Evolutionary conservation across 2,113 vertebrate species (phyloP), one percentile per base, ranked within the genome.

Genomic region (Scomber japonicus): DNA sequence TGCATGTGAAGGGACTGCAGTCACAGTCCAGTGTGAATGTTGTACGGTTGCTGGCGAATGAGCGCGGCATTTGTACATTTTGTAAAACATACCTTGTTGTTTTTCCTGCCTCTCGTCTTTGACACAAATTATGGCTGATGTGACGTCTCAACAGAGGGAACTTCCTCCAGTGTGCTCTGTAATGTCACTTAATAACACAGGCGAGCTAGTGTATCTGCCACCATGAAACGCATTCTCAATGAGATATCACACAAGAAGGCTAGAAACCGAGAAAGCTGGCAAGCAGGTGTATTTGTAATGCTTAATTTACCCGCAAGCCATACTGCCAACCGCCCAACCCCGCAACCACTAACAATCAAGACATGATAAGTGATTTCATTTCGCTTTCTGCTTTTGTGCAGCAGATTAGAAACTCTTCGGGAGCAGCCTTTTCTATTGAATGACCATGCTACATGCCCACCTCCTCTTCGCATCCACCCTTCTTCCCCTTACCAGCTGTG

Each of bases 401-500:
- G 67, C 66, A 49, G 65, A 76, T 63, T 65, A 62, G 31, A 83
- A 54, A 75, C 69, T 83, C 73, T 84, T 57, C 1, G 11, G 78
- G 50, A 66, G 24, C 49, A 68, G 64, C 57, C 45, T 71, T 27
- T 80, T 71, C 65, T 70, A 4, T 63, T 89, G 81, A 89, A 88
- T 80, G 89, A 79, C 85, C 86, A 80, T 81, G 71, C 86, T 59
- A 57, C 40, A 11, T 78, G 86, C 81, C 78, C 83, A 78, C 88
- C 72, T 79, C 81, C 85, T 84, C 85, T 82, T 74, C 21, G 30
- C 69, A 17, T 82, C 75, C 24, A 30, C 86, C 75, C 70, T 81
- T 70, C 75, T 69, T 84, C 85, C 78, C 78, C 78, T 54, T 69
- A 75, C 91, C 86, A 87, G 90, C 86, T 92, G 87, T 90, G 30